These are phyloP conservation scores for Drosophila tani DNA, from an alignment of 1,140 invertebrate genomes.

Conservation along the genomic window DNA sequence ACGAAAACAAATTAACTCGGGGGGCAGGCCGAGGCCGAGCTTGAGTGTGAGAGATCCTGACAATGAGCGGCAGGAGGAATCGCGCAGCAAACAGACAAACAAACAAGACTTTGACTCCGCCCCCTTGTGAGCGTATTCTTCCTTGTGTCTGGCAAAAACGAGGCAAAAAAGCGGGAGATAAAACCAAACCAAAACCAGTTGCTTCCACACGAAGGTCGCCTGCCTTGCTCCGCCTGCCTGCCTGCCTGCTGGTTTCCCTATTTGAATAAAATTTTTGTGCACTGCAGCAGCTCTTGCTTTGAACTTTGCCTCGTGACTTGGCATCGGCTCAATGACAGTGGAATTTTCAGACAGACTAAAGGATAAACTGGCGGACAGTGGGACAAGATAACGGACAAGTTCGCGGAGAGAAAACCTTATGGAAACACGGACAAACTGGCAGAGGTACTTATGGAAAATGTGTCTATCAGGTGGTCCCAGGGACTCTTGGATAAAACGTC, in stretches of 20 bases:
- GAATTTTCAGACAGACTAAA: neutral
- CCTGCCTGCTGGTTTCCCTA: conserved; percentile 28
- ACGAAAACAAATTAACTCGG: conserved; percentile 60
- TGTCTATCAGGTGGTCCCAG: neutral
- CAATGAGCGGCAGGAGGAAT: conserved; percentile 27
- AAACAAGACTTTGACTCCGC: conserved; percentile 52
- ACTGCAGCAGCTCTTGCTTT: conserved; percentile 63
- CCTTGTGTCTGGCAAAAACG: conserved; percentile 36
- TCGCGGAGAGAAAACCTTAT: neutral
- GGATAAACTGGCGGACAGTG: neutral
- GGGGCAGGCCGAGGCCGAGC: neutral
- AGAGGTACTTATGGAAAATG: neutral
- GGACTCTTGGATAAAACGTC: neutral
- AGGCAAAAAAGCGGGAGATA: conserved; percentile 30
- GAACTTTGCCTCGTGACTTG: conserved; percentile 71
- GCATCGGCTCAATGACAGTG: conserved; percentile 33
- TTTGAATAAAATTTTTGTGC: conserved; percentile 62
- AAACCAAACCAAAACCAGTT: conserved; percentile 67
- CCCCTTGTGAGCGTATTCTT: conserved; percentile 5
- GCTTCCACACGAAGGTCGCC: conserved; percentile 70
- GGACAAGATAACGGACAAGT: no score
- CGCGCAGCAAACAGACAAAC: conserved; percentile 43
- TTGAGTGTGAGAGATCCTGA: conserved; percentile 16
- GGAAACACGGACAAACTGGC: no score
- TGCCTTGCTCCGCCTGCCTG: conserved; percentile 7